phyloP scores from a whole-genome alignment of 1,140 invertebrate species.

The Drosophila novamexicana region DNA sequence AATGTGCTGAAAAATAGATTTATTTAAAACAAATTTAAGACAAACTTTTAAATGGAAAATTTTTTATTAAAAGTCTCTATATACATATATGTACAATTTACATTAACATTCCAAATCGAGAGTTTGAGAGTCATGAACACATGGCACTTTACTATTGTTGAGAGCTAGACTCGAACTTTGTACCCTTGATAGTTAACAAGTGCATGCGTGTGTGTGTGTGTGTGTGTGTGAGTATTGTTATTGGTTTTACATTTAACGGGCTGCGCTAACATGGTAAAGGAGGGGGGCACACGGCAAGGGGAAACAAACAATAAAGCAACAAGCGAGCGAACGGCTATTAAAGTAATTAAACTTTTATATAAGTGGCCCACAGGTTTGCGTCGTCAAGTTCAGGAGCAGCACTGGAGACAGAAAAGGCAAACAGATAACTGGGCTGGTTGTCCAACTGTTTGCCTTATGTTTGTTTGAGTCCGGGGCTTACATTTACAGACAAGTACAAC shows the following conservation, averaged over 20 bases:
- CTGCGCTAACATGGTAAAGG: neutral
- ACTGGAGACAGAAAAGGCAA: neutral
- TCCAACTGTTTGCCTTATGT: neutral
- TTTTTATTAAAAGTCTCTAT: constrained; percentile 1
- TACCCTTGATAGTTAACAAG: neutral
- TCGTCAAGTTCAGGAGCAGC: neutral
- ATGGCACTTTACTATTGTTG: neutral
- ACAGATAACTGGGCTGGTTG: neutral
- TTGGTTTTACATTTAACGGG: neutral
- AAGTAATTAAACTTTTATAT: constrained; percentile 48
- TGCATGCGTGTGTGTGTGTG: neutral
- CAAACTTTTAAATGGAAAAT: constrained; percentile 16
- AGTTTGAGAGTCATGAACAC: constrained; percentile 1
- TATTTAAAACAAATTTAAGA: neutral
- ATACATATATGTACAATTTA: constrained; percentile 1
- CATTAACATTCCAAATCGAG: constrained; percentile 10
- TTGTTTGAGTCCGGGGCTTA: neutral
- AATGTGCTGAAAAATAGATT: constrained; percentile 32
- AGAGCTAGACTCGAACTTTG: constrained; percentile 15
- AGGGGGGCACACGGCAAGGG: neutral
- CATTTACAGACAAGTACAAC: neutral
- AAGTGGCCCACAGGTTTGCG: constrained; percentile 20
- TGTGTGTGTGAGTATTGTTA: constrained; percentile 8
- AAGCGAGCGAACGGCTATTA: constrained; percentile 16
- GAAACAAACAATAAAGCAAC: constrained; percentile 19